Conservation (phyloP, 1,140 invertebrate species). For the Drosophila rufa region DNA sequence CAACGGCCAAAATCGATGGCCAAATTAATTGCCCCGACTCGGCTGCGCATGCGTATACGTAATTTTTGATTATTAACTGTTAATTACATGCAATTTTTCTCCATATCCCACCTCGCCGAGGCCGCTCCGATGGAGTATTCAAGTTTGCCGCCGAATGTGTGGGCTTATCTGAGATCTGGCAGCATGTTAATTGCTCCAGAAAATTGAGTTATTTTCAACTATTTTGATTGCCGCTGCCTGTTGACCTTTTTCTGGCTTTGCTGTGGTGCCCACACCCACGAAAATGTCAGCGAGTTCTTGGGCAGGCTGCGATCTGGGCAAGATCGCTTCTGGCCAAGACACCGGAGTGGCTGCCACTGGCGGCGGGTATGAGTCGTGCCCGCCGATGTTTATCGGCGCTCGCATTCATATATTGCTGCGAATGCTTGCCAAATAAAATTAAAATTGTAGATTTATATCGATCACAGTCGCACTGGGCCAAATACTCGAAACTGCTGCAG, state of each 20-base stretch:
- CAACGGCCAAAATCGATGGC: conserved; percentile 61
- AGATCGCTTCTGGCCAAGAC: conserved; percentile 41
- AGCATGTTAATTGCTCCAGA: conserved; percentile 80
- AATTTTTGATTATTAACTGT: conserved; percentile 77
- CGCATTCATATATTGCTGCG: conserved; percentile 53
- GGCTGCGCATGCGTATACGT: conserved; percentile 73
- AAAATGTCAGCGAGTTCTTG: conserved; percentile 60
- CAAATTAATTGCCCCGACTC: conserved; percentile 73
- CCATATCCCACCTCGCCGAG: neutral
- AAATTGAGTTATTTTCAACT: conserved; percentile 80
- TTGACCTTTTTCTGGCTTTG: conserved; percentile 69
- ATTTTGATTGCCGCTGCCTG: conserved; percentile 80
- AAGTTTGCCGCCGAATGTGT: conserved; percentile 72
- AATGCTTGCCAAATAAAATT: conserved; percentile 74
- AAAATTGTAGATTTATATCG: conserved; percentile 79
- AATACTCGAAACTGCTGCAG: conserved; percentile 46
- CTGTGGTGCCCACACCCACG: conserved; percentile 64
- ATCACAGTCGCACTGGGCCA: conserved; percentile 40
- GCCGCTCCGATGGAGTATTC: conserved; percentile 33
- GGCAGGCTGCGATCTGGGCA: conserved; percentile 50
- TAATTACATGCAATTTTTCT: conserved; percentile 74
- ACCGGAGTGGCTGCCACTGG: conserved; percentile 52
- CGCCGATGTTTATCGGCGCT: conserved; percentile 70
- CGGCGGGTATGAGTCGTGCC: conserved; percentile 63
- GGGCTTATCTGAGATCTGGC: conserved; percentile 58